Base-by-base conservation (phyloP, 2,797 vertebrate species). In the Xenopus petersii region DNA sequence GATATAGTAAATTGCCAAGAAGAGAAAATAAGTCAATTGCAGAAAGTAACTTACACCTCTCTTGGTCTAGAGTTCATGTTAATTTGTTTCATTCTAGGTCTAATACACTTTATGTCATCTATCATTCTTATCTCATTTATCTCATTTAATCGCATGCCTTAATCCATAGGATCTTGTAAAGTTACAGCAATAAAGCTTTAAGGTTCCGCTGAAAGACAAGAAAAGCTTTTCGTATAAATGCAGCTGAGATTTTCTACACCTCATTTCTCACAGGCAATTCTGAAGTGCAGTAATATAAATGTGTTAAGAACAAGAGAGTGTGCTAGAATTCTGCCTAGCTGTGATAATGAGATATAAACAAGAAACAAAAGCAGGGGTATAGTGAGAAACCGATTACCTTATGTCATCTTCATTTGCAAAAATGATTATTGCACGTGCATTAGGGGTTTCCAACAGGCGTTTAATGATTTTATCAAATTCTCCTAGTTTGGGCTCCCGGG, bases 331-430 rank as follows among this genome's bases (percentile, higher is more conserved):
- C 36, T 65, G 6, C 54, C 64, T 74, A 36, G 56, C 12, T 79
- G 73, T 80, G 3, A 63, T 12, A 79, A 68, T 30, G 7, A 68
- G 63, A 56, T 56, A 56, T 15, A 78, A 59, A 78, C 33, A 78
- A 80, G 33, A 33, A 81, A 75, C 13, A 69, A 2, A 76, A 26
- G 8, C 13, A 60, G 55, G 15, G 15, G 3, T 79, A 79, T 81
- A 82, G 67, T 66, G 82, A 58, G 66, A 74, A 83, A 79, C 42
- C 75, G 17, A 76, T 74, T 51, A 99, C 98, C 95, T 95, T 86
- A 99, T 98, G 82, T 99, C 97, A 77, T 99, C 97, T 87, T 99
- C 97, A 12, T 97, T 98, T 0, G 97, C 93, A 80, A 99, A 99
- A 92, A 96, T 95, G 83, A 98, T 94, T 80, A 99, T 89, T 0